These are phyloP conservation scores for Laterallus jamaicensis DNA, from an alignment of 2,113 vertebrate genomes.

Conservation along the genomic window DNA sequence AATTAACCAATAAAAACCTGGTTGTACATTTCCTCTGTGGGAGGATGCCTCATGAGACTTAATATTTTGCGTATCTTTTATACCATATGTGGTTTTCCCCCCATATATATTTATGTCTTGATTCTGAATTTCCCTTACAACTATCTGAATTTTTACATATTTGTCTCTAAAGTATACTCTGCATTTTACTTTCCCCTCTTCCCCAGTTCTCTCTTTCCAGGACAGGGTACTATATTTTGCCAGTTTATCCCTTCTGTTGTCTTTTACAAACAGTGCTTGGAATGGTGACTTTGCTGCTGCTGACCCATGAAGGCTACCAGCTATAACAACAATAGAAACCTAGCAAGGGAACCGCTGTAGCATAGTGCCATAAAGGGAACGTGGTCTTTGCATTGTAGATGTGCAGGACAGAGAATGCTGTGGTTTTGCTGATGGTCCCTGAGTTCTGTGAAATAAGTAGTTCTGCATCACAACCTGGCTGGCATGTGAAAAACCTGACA, in stretches of 20 bases:
- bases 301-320: not conserved
- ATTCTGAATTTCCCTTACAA: not conserved
- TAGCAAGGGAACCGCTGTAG: not conserved
- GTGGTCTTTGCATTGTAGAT: not conserved
- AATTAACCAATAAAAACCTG: not conserved
- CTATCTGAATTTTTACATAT: not conserved
- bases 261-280: not conserved
- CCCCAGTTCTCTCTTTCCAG: not conserved
- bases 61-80: not conserved
- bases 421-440: not conserved
- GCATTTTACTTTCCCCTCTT: not conserved
- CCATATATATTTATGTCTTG: not conserved
- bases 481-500: not conserved
- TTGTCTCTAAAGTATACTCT: not conserved
- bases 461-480: not conserved
- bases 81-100: too few species aligned
- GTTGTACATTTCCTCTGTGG: not conserved
- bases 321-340: not conserved
- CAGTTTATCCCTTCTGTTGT: not conserved
- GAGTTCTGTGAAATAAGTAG: not conserved
- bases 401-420: not conserved
- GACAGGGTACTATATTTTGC: not conserved
- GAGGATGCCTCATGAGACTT: not conserved
- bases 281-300: not conserved
- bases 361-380: fast-evolving